These are phyloP conservation scores for Agonopterix alstromeriana DNA, from an alignment of 2,888 invertebrate genomes.

Conservation along the genomic window DNA sequence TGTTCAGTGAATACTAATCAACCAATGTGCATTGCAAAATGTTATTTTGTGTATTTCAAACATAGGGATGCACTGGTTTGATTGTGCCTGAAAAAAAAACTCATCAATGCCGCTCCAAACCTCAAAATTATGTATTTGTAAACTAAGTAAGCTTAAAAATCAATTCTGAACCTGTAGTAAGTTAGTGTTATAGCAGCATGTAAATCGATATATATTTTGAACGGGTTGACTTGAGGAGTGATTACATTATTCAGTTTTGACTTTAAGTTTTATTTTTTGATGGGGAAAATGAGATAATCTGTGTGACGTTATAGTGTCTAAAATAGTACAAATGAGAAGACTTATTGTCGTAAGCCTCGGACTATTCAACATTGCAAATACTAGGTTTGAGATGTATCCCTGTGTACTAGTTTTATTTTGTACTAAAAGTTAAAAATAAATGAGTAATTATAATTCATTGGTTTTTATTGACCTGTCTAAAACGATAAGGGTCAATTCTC, in stretches of 20 bases:
- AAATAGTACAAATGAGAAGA: constrained; percentile 79
- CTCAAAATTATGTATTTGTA: constrained; percentile 64
- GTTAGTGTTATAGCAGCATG: constrained; percentile 31
- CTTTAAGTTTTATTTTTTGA: constrained; percentile 60
- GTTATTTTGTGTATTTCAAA: constrained; percentile 54
- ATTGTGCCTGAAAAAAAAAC: constrained; percentile 65
- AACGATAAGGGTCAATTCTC: too few relatives aligned
- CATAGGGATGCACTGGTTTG: constrained; percentile 71
- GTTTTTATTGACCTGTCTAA: too few relatives aligned
- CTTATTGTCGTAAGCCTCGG: constrained; percentile 77
- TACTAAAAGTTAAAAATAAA: constrained; percentile 78
- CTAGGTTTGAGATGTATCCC: constrained; percentile 78
- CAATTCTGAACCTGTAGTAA: constrained; percentile 54
- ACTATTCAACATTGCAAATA: constrained; percentile 77
- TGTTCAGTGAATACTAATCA: too few relatives aligned
- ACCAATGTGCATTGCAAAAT: not conserved
- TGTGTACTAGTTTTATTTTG: constrained; percentile 79
- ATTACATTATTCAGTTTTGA: constrained; percentile 74
- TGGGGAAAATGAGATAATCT: constrained; percentile 69
- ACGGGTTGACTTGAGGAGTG: constrained; percentile 62
- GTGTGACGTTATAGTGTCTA: constrained; percentile 76
- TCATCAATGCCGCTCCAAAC: constrained; percentile 75
- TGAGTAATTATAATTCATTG: constrained; percentile 55
- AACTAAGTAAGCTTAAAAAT: constrained; percentile 47
- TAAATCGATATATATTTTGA: constrained; percentile 39